Conservation (phyloP, 2,888 invertebrate genomes). For the Meganola albula region DNA sequence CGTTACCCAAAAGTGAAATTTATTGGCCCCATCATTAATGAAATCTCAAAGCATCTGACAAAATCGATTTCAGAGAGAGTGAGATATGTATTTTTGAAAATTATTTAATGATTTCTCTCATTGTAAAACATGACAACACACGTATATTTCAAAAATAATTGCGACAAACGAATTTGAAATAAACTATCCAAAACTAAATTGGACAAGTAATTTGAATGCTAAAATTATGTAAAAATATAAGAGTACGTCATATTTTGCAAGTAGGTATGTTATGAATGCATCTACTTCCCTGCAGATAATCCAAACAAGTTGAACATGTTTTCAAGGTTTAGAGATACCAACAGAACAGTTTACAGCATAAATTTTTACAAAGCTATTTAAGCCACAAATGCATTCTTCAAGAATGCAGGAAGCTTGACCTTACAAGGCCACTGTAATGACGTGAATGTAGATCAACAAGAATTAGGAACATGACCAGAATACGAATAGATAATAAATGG, state of each 20-base stretch:
- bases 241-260: too few species aligned
- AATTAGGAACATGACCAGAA: too few species aligned
- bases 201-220: background rate
- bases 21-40: constrained; percentile 35
- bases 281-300: too few species aligned
- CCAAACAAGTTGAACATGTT: background rate
- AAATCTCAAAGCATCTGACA: constrained; percentile 17
- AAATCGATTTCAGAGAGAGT: constrained; percentile 9
- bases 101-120: background rate
- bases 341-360: background rate
- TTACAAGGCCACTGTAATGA: constrained; percentile 62
- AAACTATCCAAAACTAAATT: constrained; percentile 4
- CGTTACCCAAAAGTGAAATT: constrained; percentile 31
- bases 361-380: too few species aligned
- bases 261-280: too few species aligned
- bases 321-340: background rate
- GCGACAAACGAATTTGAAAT: constrained; percentile 9
- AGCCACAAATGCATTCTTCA: too few species aligned
- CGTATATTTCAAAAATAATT: constrained; percentile 8
- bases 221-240: too few species aligned
- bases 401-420: constrained; percentile 66
- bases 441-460: constrained; percentile 52
- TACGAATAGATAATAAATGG: constrained; percentile 24
- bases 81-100: constrained; percentile 4
- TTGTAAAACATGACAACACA: constrained; percentile 9